Conservation (phyloP, 23 tunicate species). For the Trididemnum nubilum region DNA sequence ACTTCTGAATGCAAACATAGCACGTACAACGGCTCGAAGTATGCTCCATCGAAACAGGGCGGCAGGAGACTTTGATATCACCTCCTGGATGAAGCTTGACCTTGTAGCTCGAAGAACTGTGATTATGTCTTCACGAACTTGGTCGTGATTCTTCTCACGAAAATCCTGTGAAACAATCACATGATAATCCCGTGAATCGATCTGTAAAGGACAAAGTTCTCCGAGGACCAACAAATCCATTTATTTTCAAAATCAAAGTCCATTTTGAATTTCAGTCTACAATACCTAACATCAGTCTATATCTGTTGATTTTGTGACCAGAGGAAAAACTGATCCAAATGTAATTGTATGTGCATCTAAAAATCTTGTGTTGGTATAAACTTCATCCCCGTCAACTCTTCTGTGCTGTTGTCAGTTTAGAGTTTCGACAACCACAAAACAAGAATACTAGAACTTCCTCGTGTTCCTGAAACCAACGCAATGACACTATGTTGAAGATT, state of each 20-base stretch:
- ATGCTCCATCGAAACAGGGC: conserved; percentile 57
- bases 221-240: not conserved
- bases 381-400: too few species aligned
- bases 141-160: conserved; percentile 81
- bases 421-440: too few species aligned
- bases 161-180: conserved; percentile 64
- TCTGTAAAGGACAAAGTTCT: not conserved
- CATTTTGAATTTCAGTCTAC: too few species aligned
- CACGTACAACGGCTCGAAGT: conserved; percentile 57
- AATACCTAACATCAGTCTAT: too few species aligned
- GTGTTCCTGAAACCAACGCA: too few species aligned
- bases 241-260: not conserved
- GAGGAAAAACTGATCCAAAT: too few species aligned
- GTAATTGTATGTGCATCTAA: too few species aligned
- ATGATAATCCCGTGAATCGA: not conserved
- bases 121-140: conserved; percentile 69
- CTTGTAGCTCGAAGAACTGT: conserved; percentile 36
- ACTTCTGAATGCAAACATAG: conserved; percentile 42
- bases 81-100: conserved; percentile 59
- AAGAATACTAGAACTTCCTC: too few species aligned
- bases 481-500: too few species aligned
- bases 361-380: too few species aligned
- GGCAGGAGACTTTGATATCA: conserved; percentile 63
- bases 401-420: too few species aligned
- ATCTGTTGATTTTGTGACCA: too few species aligned